Evolutionary conservation across 2,797 vertebrate species (phyloP).

Genomic region (Okamejei kenojei): DNA sequence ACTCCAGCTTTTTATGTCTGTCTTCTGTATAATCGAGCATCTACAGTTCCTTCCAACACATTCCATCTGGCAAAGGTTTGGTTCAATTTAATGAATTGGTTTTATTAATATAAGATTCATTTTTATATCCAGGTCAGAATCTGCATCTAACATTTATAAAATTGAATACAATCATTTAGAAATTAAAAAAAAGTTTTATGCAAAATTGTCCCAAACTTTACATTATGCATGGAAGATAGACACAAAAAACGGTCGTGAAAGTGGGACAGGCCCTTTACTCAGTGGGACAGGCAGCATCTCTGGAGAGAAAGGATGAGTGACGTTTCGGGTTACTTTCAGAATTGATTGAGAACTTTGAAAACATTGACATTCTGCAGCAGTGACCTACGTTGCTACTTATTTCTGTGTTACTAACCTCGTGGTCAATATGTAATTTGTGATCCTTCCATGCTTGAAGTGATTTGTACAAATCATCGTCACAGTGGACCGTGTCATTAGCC

Average conservation of each 20-base stretch:
- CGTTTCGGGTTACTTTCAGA: neutral
- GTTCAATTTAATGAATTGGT: neutral
- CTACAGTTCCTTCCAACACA: no score
- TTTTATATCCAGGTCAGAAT: neutral
- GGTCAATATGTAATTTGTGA: conserved; percentile 91
- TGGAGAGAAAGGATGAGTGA: no score
- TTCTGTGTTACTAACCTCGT: conserved; percentile 65
- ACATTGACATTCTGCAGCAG: neutral
- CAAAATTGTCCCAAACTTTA: neutral
- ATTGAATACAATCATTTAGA: neutral
- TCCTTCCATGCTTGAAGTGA: conserved; percentile 95
- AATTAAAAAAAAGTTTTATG: neutral
- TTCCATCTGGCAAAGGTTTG: neutral
- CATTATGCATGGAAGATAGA: no score
- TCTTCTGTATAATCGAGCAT: no score
- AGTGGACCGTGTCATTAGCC: conserved; percentile 77
- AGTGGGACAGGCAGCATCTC: no score
- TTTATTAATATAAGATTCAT: neutral
- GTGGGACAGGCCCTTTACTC: no score
- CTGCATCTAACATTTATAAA: neutral
- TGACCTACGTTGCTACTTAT: neutral
- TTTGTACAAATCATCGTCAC: conserved; percentile 78
- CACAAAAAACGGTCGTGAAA: no score
- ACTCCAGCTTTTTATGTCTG: no score
- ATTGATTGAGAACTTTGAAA: neutral